These are phyloP conservation scores for Scaptodrosophila lebanonensis DNA, from an alignment of 1,140 invertebrate species.

Conservation along the genomic window DNA sequence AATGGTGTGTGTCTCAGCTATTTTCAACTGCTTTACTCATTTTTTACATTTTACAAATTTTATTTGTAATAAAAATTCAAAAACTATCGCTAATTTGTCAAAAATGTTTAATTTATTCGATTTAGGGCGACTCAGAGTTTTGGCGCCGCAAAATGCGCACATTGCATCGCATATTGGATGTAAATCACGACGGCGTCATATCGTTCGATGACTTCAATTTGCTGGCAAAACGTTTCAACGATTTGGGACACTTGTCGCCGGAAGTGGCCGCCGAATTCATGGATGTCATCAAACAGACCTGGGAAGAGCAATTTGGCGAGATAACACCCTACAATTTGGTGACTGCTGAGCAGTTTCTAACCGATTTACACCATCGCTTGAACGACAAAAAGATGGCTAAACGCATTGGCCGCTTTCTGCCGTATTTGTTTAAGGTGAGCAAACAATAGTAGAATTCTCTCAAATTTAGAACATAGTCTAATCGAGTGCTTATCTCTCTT, in stretches of 20 bases:
- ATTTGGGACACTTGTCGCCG: slow-evolving; percentile 83
- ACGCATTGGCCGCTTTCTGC: slow-evolving; percentile 85
- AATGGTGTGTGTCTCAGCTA: too few species aligned
- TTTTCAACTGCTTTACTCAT: too few species aligned
- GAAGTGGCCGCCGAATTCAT: slow-evolving; percentile 82
- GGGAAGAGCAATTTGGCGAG: slow-evolving; percentile 90
- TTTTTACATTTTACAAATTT: background rate
- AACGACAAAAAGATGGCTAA: slow-evolving; percentile 85
- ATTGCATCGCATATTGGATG: slow-evolving; percentile 86
- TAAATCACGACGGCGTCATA: slow-evolving; percentile 91
- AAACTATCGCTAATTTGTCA: too few species aligned
- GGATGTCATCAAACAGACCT: slow-evolving; percentile 83
- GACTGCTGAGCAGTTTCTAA: slow-evolving; percentile 87
- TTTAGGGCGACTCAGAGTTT: slow-evolving; percentile 87
- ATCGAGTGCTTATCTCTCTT: background rate
- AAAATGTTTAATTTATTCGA: background rate
- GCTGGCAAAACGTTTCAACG: slow-evolving; percentile 84
- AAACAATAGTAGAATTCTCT: background rate
- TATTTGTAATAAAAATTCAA: background rate
- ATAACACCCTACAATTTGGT: slow-evolving; percentile 88
- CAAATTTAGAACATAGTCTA: too few species aligned
- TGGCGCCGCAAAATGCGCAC: slow-evolving; percentile 93
- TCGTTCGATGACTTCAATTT: slow-evolving; percentile 88
- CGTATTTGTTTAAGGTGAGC: slow-evolving; percentile 87
- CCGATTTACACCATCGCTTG: slow-evolving; percentile 88